Base-by-base conservation (phyloP, 2,113 vertebrate species). In the Pipa parva region DNA sequence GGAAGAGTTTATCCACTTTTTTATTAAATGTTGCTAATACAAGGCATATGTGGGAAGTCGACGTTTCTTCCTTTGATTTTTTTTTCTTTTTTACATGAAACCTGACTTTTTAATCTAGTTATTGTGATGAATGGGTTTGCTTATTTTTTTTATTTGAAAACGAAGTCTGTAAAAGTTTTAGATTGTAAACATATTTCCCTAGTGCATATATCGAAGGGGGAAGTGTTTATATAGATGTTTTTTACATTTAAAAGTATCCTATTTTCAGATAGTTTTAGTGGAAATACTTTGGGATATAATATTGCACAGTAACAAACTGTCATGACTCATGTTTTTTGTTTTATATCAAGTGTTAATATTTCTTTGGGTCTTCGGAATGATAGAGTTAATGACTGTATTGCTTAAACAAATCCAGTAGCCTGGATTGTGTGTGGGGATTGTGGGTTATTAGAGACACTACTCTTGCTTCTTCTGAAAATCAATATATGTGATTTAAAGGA, bases 221-320 rank as follows among this genome's bases (percentile, higher is more conserved):
- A 49, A 24, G 31, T 4, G 5, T 28, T 29, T 20, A 7, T n/a
- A 17, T 15, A 28, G n/a, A n/a, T n/a, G n/a, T n/a, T n/a, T 29
- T 55, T 7, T 1, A 11, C 17, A 18, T 55, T n/a, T n/a, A 15
- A 55, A 55, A 28, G 17, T 28, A 18, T 12, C 26, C 26, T 7
- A 29, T 29, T 55, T 55, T 55, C 17, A 55, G 7, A n/a, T 55
- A n/a, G 17, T 55, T 18, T 29, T 26, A n/a, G 26, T 55, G 5
- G 46, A 49, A 49, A 20, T 15, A 21, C 21, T 52, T 31, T 29
- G 15, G 52, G 9, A 55, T 10, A 29, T 51, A 51, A 51, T 51
- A 24, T 55, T 55, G 52, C 26, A 55, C 15, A 28, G 52, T n/a
- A 27, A 55, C 26, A 55, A n/a, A 55, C 52, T 55, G 52, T 55